Evolutionary conservation across 2,888 invertebrate genomes (phyloP), one percentile per base, ranked within the genome.

Genomic region (Campoplex capitator): DNA sequence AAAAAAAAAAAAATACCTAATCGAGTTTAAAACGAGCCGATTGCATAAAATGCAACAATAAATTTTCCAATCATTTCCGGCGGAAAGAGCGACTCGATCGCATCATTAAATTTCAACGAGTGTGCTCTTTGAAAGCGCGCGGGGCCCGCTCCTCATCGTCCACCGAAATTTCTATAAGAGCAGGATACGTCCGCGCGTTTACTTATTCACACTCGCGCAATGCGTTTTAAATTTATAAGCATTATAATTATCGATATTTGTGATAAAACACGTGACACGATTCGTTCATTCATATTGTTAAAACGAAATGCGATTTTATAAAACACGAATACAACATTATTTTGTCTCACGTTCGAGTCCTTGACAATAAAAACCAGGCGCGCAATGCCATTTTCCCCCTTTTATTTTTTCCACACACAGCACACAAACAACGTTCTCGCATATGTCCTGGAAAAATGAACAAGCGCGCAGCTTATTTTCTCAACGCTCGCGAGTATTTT

Each of bases 161-260:
- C 23, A 81, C 42, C 71, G 83, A 73, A 83, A 88, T 87, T 85
- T 84, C 88, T 84, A 74, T 54, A 81, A 75, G 87, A 83, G 80
- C 79, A 88, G 84, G 8, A 42, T 71, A 56, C 80, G 85, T 88
- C 88, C 88, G 83, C 84, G 83, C 84, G 83, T 73, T 48, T 79
- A 81, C 74, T 23, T 23, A 23, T 23, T 23, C 23, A 23, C 23
- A 23, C 23, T 23, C 23, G 0, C 23, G 0, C 23, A 23, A 23
- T 23, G 23, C 23, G 23, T 23, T 23, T 23, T 0, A 23, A 23
- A 23, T 23, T 23, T 23, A 23, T 23, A 23, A 23, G 23, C 23
- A 23, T n/a, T 28, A 3, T 28, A 58, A 28, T 28, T 23, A 3
- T 3, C 3, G 28, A 28, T 13, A 28, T 2, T 11, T 13, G 28